Percentiles rank a stretch among this genome's conserved stretches.
Evolutionary conservation across 2,888 invertebrate genomes (phyloP).

Genomic region (Lochmaea crataegi): DNA sequence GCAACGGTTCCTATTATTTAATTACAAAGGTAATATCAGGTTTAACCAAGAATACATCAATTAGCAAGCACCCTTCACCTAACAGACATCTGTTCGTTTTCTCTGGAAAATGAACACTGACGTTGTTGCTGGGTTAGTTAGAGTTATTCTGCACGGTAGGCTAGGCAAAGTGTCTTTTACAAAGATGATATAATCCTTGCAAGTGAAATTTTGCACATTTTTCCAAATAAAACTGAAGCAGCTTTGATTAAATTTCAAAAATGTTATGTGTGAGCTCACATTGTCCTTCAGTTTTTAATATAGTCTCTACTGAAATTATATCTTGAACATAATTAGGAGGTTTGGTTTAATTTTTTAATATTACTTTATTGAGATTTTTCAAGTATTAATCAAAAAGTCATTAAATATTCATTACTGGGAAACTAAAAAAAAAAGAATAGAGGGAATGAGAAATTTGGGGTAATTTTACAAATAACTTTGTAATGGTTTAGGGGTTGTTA

Average conservation of each 20-base stretch:
- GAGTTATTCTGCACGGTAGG: background rate
- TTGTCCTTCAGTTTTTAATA: background rate
- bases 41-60: constrained; percentile 40
- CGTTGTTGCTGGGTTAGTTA: background rate
- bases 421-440: too few relatives aligned
- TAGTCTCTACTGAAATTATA: background rate
- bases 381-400: too few relatives aligned
- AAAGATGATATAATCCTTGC: background rate
- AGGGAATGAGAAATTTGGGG: too few relatives aligned
- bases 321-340: background rate
- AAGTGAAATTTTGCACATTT: background rate
- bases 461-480: too few relatives aligned
- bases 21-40: constrained; percentile 43
- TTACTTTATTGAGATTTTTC: too few relatives aligned
- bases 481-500: too few relatives aligned
- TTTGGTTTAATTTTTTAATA: background rate
- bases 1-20: constrained; percentile 39
- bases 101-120: constrained; percentile 12
- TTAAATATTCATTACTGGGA: too few relatives aligned
- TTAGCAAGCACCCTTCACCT: constrained; percentile 28
- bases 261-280: background rate
- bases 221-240: background rate
- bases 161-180: background rate
- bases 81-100: constrained; percentile 20
- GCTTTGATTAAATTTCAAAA: background rate